Evolutionary conservation across 2,888 invertebrate species (phyloP).

Genomic region (Smittia aterrima): DNA sequence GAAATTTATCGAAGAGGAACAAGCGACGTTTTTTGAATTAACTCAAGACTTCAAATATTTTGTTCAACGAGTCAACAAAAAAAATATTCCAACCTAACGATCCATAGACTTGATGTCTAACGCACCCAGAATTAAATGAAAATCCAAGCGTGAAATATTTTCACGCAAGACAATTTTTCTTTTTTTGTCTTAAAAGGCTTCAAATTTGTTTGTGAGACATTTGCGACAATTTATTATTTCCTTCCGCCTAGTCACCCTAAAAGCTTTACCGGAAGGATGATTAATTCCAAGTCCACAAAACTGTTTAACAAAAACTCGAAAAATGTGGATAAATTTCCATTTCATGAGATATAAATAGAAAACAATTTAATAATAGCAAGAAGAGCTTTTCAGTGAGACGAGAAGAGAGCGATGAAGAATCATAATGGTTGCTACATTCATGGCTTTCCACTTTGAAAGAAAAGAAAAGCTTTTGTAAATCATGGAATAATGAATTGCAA

Average conservation of each 20-base stretch:
- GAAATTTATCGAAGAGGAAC: background rate
- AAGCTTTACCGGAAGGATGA: background rate
- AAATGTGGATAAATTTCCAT: background rate
- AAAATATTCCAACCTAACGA: too few species aligned
- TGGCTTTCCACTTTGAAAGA: background rate
- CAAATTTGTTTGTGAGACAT: too few species aligned
- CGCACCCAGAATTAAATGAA: too few species aligned
- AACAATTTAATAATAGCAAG: background rate
- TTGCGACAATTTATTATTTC: background rate
- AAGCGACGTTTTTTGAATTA: background rate
- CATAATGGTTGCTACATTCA: constrained; percentile 1
- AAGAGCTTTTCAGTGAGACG: background rate
- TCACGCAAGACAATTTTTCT: too few species aligned
- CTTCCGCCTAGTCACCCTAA: background rate
- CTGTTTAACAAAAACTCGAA: background rate
- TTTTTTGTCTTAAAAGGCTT: too few species aligned
- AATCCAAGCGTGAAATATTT: too few species aligned
- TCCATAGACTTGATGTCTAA: too few species aligned
- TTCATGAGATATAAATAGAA: background rate
- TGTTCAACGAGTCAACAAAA: too few species aligned
- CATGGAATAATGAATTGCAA: constrained; percentile 13
- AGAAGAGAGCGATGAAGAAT: background rate
- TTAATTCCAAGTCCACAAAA: constrained; percentile 5
- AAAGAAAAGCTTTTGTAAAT: constrained; percentile 1
- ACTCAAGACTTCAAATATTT: background rate